These are phyloP conservation scores for Coreius guichenoti DNA, from an alignment of 2,797 vertebrate species.

Conservation along the genomic window DNA sequence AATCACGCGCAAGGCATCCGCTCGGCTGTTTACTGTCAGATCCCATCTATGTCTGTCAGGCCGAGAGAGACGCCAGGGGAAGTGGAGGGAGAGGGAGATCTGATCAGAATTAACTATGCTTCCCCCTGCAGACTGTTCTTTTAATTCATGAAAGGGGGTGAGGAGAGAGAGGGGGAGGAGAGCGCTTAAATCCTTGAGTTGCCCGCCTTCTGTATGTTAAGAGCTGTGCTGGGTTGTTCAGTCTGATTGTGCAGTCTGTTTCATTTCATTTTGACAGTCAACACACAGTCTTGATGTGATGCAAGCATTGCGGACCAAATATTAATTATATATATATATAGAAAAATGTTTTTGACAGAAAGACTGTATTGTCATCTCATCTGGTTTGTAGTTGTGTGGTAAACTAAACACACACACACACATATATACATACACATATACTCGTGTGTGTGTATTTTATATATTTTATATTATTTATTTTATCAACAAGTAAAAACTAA, in stretches of 20 bases:
- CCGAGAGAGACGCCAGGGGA: constrained; percentile 46
- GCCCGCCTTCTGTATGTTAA: constrained; percentile 80
- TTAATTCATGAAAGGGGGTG: constrained; percentile 83
- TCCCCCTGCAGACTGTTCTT: constrained; percentile 75
- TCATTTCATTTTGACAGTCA: constrained; percentile 30
- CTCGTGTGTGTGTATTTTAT: too few relatives aligned
- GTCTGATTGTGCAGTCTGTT: constrained; percentile 42
- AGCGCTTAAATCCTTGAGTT: constrained; percentile 82
- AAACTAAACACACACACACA: background rate
- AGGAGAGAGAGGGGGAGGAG: constrained; percentile 68
- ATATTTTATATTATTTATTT: too few relatives aligned
- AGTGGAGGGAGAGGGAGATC: constrained; percentile 74
- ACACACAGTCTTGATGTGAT: constrained; percentile 9
- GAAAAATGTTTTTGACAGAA: background rate
- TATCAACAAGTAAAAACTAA: too few relatives aligned
- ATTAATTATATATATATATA: background rate
- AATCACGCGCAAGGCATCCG: constrained; percentile 84
- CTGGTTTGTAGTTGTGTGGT: background rate
- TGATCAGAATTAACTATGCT: constrained; percentile 86
- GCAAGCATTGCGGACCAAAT: background rate
- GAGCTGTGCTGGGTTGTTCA: constrained; percentile 45
- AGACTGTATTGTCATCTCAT: background rate
- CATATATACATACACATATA: too few relatives aligned
- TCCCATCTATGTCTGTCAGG: constrained; percentile 87
- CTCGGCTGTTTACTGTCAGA: constrained; percentile 87